Evolutionary conservation across 1,140 invertebrate genomes (phyloP), one percentile per base, ranked within the genome.

Genomic region (Sitophilus oryzae): DNA sequence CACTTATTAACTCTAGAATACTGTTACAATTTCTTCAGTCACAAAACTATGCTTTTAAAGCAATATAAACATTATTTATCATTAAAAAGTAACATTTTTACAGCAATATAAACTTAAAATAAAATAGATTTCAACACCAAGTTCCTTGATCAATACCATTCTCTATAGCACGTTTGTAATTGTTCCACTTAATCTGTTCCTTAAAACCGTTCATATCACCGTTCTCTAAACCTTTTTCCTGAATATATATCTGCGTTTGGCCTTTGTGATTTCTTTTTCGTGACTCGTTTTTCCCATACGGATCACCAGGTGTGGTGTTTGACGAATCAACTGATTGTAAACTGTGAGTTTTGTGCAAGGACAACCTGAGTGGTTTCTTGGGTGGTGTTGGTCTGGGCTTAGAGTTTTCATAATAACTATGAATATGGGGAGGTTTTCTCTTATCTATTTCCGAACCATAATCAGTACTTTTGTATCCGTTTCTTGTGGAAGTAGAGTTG

Each of bases 281-380:
- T 2, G 48, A 62, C 47, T 66, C 66, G 3, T 56, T 52, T 16
- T 66, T 58, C 21, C 46, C 64, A 54, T 67, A 64, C 30, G 66
- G 23, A 1, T 68, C 64, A 15, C 71, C 69, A 15, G 52, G 50
- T 2, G 63, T 50, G 5, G 63, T 66, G 25, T 11, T 72, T 64
- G 73, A 71, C 20, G 73, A 75, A 53, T 80, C 82, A 0, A 90
- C 79, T 0, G 86, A 89, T 61, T 91, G 88, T 15, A 89, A 76
- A 72, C 88, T 91, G 8, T 83, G 79, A 0, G 89, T 86, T 59
- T 88, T 80, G 65, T 91, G 89, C 1, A 93, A 70, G 0, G 88
- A 91, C 2, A 93, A 69, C 3, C 89, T 74, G 1, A 91, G 64
- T 0, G 89, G 90, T 66, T 93, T 93, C 63, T 89, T 85, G 14